These are phyloP conservation scores for Anthophora plumipes DNA, from an alignment of 2,888 invertebrate species.

Conservation along the genomic window DNA sequence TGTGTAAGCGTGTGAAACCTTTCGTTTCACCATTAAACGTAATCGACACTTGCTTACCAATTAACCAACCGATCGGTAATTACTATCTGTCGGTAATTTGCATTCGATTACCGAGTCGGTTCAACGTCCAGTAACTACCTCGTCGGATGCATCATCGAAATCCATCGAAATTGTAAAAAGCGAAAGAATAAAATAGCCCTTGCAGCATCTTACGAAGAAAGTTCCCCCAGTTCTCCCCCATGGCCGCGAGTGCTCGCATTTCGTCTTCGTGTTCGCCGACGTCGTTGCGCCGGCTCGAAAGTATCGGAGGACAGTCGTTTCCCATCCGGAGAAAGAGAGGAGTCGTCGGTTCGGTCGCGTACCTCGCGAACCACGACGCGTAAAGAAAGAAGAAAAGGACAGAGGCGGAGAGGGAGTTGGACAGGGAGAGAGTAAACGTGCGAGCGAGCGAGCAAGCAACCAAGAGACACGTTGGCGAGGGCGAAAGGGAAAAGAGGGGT, in stretches of 20 bases:
- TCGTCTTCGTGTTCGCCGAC: conserved; percentile 35
- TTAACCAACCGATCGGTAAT: not conserved
- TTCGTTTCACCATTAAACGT: not conserved
- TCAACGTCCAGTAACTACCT: no score
- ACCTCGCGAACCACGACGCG: conserved; percentile 66
- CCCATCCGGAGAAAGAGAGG: conserved; percentile 66
- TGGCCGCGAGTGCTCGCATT: conserved; percentile 38
- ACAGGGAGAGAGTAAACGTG: conserved; percentile 20
- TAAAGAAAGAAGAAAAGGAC: conserved; percentile 68
- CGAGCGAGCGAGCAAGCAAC: conserved; percentile 28
- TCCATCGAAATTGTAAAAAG: not conserved
- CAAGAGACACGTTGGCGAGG: conserved; percentile 37
- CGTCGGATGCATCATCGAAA: not conserved
- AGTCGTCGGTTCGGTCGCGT: conserved; percentile 62
- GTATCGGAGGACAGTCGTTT: conserved; percentile 68
- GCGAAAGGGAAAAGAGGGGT: conserved; percentile 38
- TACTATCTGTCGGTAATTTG: conserved; percentile 1
- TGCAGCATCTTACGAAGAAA: not conserved
- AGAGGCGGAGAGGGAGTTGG: conserved; percentile 31
- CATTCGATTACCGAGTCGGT: not conserved
- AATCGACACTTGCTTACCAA: conserved; percentile 3
- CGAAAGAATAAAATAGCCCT: no score
- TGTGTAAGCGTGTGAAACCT: not conserved
- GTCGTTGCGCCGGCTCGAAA: conserved; percentile 49
- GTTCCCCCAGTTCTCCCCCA: not conserved